A percentile compares a stretch with the other conserved stretches of the same genome.
Conservation (phyloP, 2,113 vertebrate species). For the Sitta europaea region DNA sequence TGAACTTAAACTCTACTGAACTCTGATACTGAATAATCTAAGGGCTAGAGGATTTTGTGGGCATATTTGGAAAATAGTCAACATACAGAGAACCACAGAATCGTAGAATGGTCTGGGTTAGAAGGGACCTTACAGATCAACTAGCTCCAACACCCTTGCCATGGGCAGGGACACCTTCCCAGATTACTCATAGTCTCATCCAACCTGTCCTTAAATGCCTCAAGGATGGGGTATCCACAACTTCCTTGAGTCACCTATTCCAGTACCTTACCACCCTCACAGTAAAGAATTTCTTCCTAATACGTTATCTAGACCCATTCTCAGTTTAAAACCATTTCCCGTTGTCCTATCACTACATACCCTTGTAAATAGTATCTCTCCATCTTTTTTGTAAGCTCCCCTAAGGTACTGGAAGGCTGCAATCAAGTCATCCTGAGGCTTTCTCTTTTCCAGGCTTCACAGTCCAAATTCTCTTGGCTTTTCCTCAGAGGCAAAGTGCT, state of each 20-base stretch:
- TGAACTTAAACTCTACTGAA: neutral
- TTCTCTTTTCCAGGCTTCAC: neutral
- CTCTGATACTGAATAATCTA: neutral
- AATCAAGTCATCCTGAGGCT: neutral
- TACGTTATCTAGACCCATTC: neutral
- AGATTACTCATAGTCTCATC: neutral
- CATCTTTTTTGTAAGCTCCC: neutral
- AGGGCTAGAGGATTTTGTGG: neutral
- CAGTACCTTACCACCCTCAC: neutral
- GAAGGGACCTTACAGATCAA: neutral
- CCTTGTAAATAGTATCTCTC: neutral
- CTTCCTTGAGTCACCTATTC: neutral
- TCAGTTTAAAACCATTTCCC: neutral
- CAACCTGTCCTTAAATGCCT: neutral
- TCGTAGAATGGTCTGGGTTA: neutral
- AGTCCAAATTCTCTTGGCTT: neutral
- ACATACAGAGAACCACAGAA: neutral
- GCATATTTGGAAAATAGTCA: neutral
- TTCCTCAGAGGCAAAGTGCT: neutral
- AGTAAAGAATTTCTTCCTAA: neutral
- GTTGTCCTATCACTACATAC: neutral
- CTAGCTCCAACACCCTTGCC: rapidly evolving
- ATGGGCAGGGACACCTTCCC: neutral
- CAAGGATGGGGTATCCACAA: too few species aligned
- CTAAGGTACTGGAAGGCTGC: neutral